A percentile compares a stretch with the other conserved stretches of the same genome.
Conservation (phyloP, 1,140 invertebrate species). For the Coptotermes formosanus region DNA sequence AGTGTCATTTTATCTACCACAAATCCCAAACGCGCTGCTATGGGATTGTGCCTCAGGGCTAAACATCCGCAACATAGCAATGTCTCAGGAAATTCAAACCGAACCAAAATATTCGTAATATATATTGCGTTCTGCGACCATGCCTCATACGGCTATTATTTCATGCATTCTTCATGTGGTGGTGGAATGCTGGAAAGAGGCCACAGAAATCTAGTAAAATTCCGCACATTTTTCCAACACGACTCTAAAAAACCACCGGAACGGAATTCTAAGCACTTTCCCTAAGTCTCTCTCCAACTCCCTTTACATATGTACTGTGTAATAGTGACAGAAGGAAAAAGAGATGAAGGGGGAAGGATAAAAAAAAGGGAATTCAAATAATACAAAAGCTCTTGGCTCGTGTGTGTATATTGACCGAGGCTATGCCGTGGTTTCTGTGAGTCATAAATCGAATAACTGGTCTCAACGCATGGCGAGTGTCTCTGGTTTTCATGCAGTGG, state of each 20-base stretch:
- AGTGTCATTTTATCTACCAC: too few species aligned
- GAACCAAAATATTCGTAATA: too few species aligned
- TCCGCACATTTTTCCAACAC: not conserved
- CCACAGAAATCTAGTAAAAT: not conserved
- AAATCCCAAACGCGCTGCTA: too few species aligned
- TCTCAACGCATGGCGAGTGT: too few species aligned
- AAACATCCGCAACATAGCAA: too few species aligned
- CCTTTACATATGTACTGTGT: not conserved
- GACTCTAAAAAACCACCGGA: not conserved
- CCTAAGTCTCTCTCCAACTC: not conserved
- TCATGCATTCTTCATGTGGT: not conserved
- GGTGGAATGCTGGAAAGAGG: not conserved
- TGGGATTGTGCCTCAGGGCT: too few species aligned
- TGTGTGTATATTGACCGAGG: conserved; percentile 21
- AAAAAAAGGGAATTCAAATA: conserved; percentile 19
- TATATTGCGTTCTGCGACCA: too few species aligned
- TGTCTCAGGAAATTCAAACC: too few species aligned
- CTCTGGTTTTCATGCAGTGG: too few species aligned
- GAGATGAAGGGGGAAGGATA: not conserved
- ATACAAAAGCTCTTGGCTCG: conserved; percentile 6
- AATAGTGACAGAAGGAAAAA: not conserved
- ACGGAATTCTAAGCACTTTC: not conserved
- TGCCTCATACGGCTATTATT: not conserved
- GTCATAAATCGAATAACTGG: not conserved
- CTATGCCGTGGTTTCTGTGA: not conserved